Conservation (phyloP, 2,888 invertebrate species). For the Tenthredo mesomela region DNA sequence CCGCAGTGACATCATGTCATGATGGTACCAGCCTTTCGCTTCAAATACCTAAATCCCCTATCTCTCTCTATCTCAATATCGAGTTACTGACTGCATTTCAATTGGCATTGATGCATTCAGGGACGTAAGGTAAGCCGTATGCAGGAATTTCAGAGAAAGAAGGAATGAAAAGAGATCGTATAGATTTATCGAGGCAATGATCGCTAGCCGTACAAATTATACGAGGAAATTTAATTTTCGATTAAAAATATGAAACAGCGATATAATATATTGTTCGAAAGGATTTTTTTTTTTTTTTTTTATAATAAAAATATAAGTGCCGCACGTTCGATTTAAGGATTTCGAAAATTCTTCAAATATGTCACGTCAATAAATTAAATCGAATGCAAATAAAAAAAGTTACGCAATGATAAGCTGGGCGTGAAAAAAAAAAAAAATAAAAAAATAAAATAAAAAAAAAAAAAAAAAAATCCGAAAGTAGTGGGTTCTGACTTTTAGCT, state of each 20-base stretch:
- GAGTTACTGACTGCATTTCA: slow-evolving; percentile 27
- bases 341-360: neutral
- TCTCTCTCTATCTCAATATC: neutral
- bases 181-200: neutral
- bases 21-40: slow-evolving; percentile 44
- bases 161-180: neutral
- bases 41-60: slow-evolving; percentile 13
- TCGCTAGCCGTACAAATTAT: neutral
- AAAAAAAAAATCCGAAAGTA: slow-evolving; percentile 11
- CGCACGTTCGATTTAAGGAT: neutral
- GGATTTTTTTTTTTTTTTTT: neutral
- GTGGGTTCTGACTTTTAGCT: neutral
- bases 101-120: slow-evolving; percentile 37
- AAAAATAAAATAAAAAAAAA: neutral
- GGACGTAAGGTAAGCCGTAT: neutral
- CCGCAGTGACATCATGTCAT: slow-evolving; percentile 39
- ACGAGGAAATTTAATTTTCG: neutral
- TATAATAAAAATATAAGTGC: neutral
- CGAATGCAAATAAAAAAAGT: neutral
- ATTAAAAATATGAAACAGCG: neutral
- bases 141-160: slow-evolving; percentile 49
- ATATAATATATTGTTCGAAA: neutral
- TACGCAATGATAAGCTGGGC: neutral
- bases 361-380: neutral
- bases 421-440: neutral